These are phyloP conservation scores for Oxygymnocypris stewartii DNA, from an alignment of 2,113 vertebrate species.

Conservation along the genomic window DNA sequence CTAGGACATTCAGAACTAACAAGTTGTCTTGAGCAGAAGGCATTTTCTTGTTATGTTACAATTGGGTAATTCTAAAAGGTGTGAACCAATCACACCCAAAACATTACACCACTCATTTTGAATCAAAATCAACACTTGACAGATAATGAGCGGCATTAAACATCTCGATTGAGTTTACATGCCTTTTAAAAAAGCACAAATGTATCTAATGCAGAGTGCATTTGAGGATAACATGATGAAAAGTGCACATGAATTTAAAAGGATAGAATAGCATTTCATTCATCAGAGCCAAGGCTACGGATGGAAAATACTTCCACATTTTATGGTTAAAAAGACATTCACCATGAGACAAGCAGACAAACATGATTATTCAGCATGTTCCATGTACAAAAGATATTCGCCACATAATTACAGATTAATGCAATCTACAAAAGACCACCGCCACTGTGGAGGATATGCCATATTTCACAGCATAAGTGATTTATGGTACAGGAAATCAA, in stretches of 20 bases:
- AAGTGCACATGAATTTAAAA: background rate
- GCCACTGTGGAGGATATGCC: background rate
- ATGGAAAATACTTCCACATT: constrained; percentile 7
- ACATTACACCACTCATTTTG: background rate
- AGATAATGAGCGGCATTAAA: constrained; percentile 12
- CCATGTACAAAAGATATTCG: constrained; percentile 18
- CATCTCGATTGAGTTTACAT: background rate
- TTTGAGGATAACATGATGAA: background rate
- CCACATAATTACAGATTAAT: background rate
- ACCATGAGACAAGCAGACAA: background rate
- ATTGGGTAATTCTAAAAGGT: background rate
- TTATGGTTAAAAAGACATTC: background rate
- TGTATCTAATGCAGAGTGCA: background rate
- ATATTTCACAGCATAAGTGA: background rate
- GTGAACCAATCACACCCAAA: background rate
- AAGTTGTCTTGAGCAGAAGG: background rate
- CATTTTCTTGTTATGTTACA: background rate
- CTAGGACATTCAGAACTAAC: background rate
- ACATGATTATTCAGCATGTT: constrained; percentile 25
- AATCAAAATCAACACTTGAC: background rate
- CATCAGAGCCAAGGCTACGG: background rate
- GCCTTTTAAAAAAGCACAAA: background rate
- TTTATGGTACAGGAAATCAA: background rate
- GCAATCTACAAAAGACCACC: background rate
- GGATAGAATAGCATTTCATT: constrained; percentile 19